A percentile compares a stretch with the other conserved stretches of the same genome.
phyloP scores from a whole-genome alignment of 2,113 vertebrate species.

The Oreochromis aureus region DNA sequence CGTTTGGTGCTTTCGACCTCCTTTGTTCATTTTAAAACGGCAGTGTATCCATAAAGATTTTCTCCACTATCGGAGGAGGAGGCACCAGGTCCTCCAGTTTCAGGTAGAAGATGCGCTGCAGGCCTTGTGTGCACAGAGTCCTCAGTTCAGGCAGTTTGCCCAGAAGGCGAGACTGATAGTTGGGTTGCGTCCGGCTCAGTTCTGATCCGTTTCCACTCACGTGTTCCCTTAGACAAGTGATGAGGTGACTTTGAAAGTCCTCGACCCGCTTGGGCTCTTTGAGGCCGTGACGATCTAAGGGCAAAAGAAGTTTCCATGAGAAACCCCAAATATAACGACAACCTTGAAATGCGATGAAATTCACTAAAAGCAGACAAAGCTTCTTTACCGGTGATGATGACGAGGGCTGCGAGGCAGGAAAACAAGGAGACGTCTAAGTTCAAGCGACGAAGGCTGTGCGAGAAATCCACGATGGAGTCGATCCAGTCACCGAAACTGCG shows the following conservation, averaged over 20 bases:
- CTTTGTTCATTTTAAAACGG: conserved; percentile 73
- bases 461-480: conserved; percentile 88
- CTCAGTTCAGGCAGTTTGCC: conserved; percentile 88
- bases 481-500: conserved; percentile 90
- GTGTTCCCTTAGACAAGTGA: conserved; percentile 86
- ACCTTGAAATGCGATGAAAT: background rate
- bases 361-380: background rate
- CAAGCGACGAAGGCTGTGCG: conserved; percentile 84
- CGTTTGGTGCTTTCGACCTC: background rate
- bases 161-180: conserved; percentile 85
- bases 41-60: conserved; percentile 92
- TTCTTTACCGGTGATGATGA: conserved; percentile 84
- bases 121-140: conserved; percentile 90
- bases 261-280: conserved; percentile 87
- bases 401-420: conserved; percentile 85
- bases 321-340: background rate
- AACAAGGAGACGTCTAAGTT: conserved; percentile 84
- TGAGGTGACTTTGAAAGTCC: conserved; percentile 87
- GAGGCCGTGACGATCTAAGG: conserved; percentile 85
- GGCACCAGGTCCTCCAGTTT: conserved; percentile 91
- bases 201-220: conserved; percentile 67
- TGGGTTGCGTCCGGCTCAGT: conserved; percentile 71
- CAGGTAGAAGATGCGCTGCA: conserved; percentile 93
- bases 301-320: background rate
- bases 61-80: conserved; percentile 87